Base-by-base conservation (phyloP, 2,113 vertebrate genomes). In the Lepus europaeus region DNA sequence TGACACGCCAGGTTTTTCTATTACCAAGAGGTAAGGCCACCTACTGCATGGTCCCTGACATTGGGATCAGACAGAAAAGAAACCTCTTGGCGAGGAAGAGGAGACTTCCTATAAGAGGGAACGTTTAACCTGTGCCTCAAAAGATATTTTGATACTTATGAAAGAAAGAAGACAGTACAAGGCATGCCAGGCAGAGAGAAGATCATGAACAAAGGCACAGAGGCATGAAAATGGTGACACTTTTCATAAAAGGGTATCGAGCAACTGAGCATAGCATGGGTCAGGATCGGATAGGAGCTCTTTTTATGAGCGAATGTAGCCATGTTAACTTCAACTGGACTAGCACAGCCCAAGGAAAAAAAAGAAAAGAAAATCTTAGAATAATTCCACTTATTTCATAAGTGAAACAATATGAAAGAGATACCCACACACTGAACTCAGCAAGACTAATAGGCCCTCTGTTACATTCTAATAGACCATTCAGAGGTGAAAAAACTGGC, bases 41-140 rank as follows among this genome's bases (percentile, higher is more conserved):
- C n/a, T n/a, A n/a, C n/a, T n/a, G n/a, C n/a, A n/a, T n/a, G n/a
- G n/a, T n/a, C n/a, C n/a, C n/a, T n/a, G n/a, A n/a, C n/a, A n/a
- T 63, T 51, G n/a, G 23, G 53, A 87, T 83, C n/a, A 31, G 51
- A 87, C 12, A 49, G 53, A 89, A 88, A 80, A 70, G 27, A 74
- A 87, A 22, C 0, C 45, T 68, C 33, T 31, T 17, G 59, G 59
- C 27, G 3, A 91, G 13, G 8, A 2, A 36, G 19, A 69, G 68
- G n/a, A 51, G 66, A 70, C 9, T 76, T 77, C 36, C 49, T 36
- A 49, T 9, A 33, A 74, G 29, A 94, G 10, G 19, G 33, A 14
- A 80, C 23, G 79, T 68, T 64, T 91, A 76, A 85, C 53, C 72
- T 80, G 49, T 87, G 56, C 51, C 53, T 93, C 81, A 91, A 91